Conservation (phyloP, 2,888 invertebrate genomes). For the Didymodactylos carnosus region DNA sequence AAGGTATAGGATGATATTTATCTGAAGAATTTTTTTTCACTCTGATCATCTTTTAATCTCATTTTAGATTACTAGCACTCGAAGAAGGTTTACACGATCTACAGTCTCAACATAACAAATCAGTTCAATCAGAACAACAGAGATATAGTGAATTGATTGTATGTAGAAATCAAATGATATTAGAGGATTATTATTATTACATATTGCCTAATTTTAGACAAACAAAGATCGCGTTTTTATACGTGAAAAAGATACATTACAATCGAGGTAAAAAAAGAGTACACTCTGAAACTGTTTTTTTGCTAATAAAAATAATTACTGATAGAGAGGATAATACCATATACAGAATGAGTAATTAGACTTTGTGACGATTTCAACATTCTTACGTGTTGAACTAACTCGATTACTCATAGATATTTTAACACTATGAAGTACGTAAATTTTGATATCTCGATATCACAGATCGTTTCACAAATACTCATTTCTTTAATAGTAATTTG, state of each 20-base stretch:
- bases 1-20: not conserved
- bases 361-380: too few species aligned
- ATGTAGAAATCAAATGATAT: not conserved
- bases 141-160: not conserved
- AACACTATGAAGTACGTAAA: too few species aligned
- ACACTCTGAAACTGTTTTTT: too few species aligned
- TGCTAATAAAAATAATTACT: too few species aligned
- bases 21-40: too few species aligned
- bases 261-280: not conserved
- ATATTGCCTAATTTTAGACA: not conserved
- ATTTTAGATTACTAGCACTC: not conserved
- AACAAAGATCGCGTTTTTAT: not conserved
- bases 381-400: too few species aligned
- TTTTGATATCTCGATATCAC: too few species aligned
- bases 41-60: too few species aligned
- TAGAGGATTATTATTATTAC: not conserved
- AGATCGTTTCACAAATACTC: too few species aligned
- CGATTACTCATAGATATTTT: too few species aligned
- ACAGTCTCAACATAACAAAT: not conserved
- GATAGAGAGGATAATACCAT: too few species aligned
- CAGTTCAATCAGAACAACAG: not conserved
- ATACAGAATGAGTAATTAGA: too few species aligned
- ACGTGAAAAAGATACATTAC: not conserved
- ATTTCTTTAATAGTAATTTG: not conserved
- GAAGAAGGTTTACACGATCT: not conserved